phyloP scores from a whole-genome alignment of 2,888 invertebrate genomes.

The Piscicola geometra region DNA sequence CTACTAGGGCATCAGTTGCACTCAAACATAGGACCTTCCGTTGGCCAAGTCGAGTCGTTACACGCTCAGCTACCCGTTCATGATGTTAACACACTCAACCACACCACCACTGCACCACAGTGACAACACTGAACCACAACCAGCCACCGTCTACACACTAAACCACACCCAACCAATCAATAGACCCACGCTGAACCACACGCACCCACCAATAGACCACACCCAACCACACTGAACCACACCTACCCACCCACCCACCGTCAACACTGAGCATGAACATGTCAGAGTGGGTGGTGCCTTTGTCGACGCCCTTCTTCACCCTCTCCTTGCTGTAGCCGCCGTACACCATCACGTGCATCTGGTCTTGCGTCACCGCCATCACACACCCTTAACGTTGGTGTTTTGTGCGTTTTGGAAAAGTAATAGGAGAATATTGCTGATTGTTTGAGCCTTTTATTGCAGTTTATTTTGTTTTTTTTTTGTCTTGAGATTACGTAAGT shows the following conservation, averaged over 20 bases:
- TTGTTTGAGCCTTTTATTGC: too few relatives aligned
- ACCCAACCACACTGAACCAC: background rate
- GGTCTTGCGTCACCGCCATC: constrained; percentile 61
- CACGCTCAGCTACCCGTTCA: too few relatives aligned
- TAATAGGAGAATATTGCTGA: too few relatives aligned
- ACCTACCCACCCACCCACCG: constrained; percentile 14
- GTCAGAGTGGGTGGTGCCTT: constrained; percentile 68
- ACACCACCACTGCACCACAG: too few relatives aligned
- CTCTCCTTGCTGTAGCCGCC: constrained; percentile 74
- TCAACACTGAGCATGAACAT: constrained; percentile 59
- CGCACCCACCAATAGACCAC: background rate
- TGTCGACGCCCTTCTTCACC: constrained; percentile 70
- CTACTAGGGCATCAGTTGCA: too few relatives aligned
- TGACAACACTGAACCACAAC: too few relatives aligned
- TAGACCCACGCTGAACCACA: background rate
- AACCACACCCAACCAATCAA: background rate
- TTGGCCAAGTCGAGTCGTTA: too few relatives aligned
- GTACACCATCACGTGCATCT: constrained; percentile 66
- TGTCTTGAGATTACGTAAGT: too few relatives aligned
- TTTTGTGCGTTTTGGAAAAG: too few relatives aligned
- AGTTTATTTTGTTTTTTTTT: too few relatives aligned
- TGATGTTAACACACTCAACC: too few relatives aligned
- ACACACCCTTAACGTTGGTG: constrained; percentile 74
- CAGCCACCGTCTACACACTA: background rate
- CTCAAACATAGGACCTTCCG: too few relatives aligned